Conservation (phyloP, 1,140 invertebrate species). For the Augochlora pura region DNA sequence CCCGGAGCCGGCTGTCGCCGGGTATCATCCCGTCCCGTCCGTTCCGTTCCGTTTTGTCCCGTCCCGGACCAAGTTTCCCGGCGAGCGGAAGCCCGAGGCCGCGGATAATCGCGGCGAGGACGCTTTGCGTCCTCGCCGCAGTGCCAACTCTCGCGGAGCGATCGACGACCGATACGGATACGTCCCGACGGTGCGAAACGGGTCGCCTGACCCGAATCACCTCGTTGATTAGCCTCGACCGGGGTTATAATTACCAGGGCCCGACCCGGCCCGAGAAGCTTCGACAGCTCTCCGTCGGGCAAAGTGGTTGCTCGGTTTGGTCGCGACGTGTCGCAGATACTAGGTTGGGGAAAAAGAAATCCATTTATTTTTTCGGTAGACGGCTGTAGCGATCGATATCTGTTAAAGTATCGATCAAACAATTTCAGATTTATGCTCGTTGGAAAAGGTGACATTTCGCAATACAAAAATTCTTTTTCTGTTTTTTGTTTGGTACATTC, state of each 20-base stretch:
- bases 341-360: too few relatives aligned
- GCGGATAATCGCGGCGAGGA: background rate
- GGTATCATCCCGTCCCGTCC: background rate
- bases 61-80: background rate
- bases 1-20: slow-evolving; percentile 1
- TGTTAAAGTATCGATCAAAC: too few relatives aligned
- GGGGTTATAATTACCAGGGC: background rate
- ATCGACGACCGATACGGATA: background rate
- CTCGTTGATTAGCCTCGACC: background rate
- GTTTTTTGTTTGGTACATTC: too few relatives aligned
- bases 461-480: too few relatives aligned
- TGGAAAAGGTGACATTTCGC: too few relatives aligned
- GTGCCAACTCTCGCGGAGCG: background rate
- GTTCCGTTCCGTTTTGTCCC: background rate
- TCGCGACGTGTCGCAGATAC: too few relatives aligned
- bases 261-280: background rate
- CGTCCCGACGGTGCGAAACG: background rate
- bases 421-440: too few relatives aligned
- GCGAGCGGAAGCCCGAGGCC: background rate
- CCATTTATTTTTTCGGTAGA: too few relatives aligned
- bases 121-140: background rate
- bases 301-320: background rate
- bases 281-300: background rate
- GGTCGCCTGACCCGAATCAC: slow-evolving; percentile 1
- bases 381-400: too few relatives aligned